Conservation (phyloP, 1,140 invertebrate genomes). For the Phymastichus coffea region DNA sequence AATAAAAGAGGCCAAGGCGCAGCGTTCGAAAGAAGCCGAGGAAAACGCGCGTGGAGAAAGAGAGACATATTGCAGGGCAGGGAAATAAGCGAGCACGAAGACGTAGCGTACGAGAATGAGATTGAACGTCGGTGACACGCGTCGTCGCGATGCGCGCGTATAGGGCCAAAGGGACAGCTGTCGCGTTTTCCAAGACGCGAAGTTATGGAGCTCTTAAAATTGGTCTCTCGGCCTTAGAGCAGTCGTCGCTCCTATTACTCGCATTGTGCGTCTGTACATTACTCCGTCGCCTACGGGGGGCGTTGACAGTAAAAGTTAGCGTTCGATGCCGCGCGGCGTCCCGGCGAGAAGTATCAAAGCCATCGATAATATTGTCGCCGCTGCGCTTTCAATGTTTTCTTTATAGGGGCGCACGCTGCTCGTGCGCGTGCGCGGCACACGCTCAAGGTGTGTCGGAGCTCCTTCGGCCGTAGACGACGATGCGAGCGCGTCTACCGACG, state of each 20-base stretch:
- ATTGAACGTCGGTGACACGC: constrained; percentile 33
- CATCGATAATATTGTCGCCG: constrained; percentile 15
- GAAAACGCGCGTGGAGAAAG: not conserved
- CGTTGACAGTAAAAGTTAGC: constrained; percentile 12
- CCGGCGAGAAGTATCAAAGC: not conserved
- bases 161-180: constrained; percentile 35
- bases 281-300: too few species aligned
- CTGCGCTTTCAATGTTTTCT: not conserved
- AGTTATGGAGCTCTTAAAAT: constrained; percentile 25
- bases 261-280: not conserved
- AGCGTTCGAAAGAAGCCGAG: not conserved
- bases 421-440: too few species aligned
- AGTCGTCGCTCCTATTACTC: not conserved
- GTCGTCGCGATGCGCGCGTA: too few species aligned
- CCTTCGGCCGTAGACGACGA: too few species aligned
- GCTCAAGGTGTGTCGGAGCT: too few species aligned
- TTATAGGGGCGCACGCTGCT: not conserved
- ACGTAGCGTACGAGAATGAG: too few species aligned
- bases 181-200: constrained; percentile 5
- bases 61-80: not conserved
- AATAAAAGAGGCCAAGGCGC: too few species aligned
- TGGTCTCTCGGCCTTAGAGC: not conserved
- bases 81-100: not conserved
- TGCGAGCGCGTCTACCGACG: not conserved
- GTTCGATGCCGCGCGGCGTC: not conserved